These are phyloP conservation scores for Seira musarum DNA, from an alignment of 2,888 invertebrate genomes.

Conservation along the genomic window DNA sequence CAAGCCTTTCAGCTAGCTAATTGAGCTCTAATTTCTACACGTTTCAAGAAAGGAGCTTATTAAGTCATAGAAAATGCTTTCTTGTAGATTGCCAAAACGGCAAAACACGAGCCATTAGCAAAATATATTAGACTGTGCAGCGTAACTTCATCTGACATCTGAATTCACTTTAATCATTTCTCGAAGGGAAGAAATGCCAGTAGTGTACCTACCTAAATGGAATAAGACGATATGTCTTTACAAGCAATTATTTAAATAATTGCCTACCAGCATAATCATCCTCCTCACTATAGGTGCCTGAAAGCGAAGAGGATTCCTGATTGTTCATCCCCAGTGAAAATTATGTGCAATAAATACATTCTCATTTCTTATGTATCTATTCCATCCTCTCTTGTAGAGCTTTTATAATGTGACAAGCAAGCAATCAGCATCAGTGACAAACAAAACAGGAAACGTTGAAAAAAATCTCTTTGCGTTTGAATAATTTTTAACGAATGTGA, in stretches of 20 bases:
- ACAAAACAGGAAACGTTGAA: conserved; percentile 46
- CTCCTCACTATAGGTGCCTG: conserved; percentile 27
- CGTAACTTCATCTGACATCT: conserved; percentile 24
- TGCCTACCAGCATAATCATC: conserved; percentile 28
- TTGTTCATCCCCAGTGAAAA: conserved; percentile 27
- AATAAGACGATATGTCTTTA: conserved; percentile 6
- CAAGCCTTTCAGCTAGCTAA: conserved; percentile 40
- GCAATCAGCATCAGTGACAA: conserved; percentile 27
- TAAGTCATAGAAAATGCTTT: neutral
- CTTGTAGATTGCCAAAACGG: neutral
- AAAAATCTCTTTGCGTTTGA: conserved; percentile 19
- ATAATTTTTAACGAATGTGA: neutral
- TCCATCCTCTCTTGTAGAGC: neutral
- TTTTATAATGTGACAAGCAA: conserved; percentile 45
- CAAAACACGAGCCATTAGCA: conserved; percentile 49
- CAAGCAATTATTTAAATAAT: neutral
- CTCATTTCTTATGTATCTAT: conserved; percentile 43
- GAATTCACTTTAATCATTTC: conserved; percentile 3
- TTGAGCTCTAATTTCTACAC: conserved; percentile 55
- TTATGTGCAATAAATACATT: conserved; percentile 39
- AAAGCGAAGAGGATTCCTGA: neutral
- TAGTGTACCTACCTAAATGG: conserved; percentile 15
- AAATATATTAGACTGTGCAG: conserved; percentile 26
- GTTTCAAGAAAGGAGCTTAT: neutral
- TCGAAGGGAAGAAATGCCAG: neutral